phyloP scores from a whole-genome alignment of 2,113 vertebrate genomes.

The Trematocara marginatum region DNA sequence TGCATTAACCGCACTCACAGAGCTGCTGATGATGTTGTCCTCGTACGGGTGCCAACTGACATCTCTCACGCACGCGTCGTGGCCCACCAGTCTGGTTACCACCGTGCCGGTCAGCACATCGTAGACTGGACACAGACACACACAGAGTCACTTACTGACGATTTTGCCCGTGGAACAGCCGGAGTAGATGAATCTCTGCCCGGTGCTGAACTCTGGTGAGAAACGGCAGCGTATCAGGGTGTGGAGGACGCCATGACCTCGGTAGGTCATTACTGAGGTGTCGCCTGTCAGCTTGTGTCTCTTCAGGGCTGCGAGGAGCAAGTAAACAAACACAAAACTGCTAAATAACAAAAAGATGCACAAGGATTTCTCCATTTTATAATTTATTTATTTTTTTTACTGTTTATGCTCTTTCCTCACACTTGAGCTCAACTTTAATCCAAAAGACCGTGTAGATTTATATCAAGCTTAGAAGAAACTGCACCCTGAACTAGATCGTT shows the following conservation, averaged over 20 bases:
- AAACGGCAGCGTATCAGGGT: conserved; percentile 89
- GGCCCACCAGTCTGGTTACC: conserved; percentile 78
- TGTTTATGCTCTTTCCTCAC: neutral
- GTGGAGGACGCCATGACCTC: conserved; percentile 88
- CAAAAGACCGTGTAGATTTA: neutral
- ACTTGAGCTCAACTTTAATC: neutral
- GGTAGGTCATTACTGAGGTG: conserved; percentile 90
- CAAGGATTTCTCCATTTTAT: neutral
- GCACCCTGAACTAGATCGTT: neutral
- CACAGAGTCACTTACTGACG: conserved; percentile 76
- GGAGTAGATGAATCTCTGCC: conserved; percentile 87
- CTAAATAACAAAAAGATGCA: neutral
- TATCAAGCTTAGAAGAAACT: neutral
- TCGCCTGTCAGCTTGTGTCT: conserved; percentile 83
- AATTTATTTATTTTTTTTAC: neutral
- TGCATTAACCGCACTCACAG: conserved; percentile 71
- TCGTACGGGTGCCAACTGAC: conserved; percentile 89
- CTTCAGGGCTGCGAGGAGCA: conserved; percentile 74
- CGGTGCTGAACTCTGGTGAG: conserved; percentile 83
- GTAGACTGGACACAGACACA: conserved; percentile 73
- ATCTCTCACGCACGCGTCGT: conserved; percentile 87
- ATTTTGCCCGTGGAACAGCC: conserved; percentile 90
- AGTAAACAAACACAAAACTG: neutral
- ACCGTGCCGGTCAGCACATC: conserved; percentile 82
- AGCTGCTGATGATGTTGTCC: conserved; percentile 87